Percentiles rank a stretch among this genome's conserved stretches.
Evolutionary conservation across 2,113 vertebrate genomes (phyloP).

Genomic region (Geococcyx californianus): DNA sequence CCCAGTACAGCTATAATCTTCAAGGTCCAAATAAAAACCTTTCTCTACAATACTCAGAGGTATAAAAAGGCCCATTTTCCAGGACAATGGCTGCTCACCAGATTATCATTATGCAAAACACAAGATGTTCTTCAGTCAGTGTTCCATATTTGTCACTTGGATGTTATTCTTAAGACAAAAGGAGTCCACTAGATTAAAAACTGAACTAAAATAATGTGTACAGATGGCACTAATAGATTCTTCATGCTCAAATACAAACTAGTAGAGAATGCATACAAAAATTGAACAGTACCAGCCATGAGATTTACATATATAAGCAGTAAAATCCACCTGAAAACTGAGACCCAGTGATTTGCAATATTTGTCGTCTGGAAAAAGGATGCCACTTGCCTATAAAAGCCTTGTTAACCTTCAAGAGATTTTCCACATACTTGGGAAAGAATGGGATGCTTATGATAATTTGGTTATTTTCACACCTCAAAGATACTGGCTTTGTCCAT

Average conservation of each 20-base stretch:
- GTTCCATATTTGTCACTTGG: neutral
- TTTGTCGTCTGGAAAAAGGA: neutral
- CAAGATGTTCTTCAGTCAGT: neutral
- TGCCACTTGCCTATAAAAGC: neutral
- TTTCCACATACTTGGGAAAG: neutral
- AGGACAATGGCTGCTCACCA: neutral
- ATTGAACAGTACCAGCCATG: neutral
- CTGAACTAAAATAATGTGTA: neutral
- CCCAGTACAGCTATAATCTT: neutral
- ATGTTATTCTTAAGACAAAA: neutral
- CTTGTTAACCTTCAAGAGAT: neutral
- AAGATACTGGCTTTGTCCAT: neutral
- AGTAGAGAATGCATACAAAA: neutral
- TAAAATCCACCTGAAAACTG: neutral
- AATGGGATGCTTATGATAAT: neutral
- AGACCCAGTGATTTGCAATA: neutral
- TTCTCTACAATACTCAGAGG: neutral
- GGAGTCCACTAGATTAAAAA: neutral
- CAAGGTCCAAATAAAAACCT: neutral
- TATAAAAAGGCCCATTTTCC: neutral
- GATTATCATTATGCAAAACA: neutral
- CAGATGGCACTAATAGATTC: neutral
- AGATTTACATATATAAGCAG: neutral
- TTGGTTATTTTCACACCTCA: neutral
- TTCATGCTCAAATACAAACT: neutral